Conservation (phyloP, 2,888 invertebrate species). For the Diloba caeruleocephala region DNA sequence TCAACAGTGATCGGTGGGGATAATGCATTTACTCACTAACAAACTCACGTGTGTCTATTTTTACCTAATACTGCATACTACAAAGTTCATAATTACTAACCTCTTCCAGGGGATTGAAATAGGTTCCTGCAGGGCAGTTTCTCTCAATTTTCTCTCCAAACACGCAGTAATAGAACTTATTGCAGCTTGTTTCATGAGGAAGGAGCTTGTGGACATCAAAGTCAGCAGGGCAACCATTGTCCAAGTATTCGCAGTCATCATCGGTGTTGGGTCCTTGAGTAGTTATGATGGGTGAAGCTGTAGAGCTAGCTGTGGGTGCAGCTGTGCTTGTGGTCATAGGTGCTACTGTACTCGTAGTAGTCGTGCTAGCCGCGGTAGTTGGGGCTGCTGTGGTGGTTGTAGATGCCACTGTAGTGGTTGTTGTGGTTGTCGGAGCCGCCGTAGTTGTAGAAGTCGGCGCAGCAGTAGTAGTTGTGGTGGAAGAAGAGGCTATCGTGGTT, state of each 20-base stretch:
- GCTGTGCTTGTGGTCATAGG: not conserved
- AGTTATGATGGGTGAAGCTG: conserved; percentile 4
- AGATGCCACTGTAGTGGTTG: conserved; percentile 18
- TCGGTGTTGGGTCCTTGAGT: not conserved
- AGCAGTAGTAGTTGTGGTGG: conserved; percentile 21
- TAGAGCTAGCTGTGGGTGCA: not conserved
- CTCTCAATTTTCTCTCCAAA: conserved; percentile 23
- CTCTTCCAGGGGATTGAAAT: conserved; percentile 21
- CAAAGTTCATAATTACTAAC: too few relatives aligned
- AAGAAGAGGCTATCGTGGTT: conserved; percentile 15
- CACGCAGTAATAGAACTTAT: conserved; percentile 35
- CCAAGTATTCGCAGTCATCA: conserved; percentile 5
- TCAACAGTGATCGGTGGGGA: too few relatives aligned
- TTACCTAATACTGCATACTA: too few relatives aligned
- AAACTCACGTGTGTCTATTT: too few relatives aligned
- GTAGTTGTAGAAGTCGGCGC: conserved; percentile 21
- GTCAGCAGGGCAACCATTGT: conserved; percentile 47
- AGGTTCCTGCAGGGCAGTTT: conserved; percentile 18
- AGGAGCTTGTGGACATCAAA: conserved; percentile 24
- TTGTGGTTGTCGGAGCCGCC: conserved; percentile 10
- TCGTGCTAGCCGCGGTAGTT: conserved; percentile 18
- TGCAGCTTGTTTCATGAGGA: conserved; percentile 41
- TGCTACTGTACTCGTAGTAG: conserved; percentile 5
- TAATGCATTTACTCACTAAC: too few relatives aligned
- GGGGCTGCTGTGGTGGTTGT: conserved; percentile 24